A percentile compares a stretch with the other conserved stretches of the same genome.
phyloP scores from a whole-genome alignment of 1,140 invertebrate genomes.

The Drosophila repleta region DNA sequence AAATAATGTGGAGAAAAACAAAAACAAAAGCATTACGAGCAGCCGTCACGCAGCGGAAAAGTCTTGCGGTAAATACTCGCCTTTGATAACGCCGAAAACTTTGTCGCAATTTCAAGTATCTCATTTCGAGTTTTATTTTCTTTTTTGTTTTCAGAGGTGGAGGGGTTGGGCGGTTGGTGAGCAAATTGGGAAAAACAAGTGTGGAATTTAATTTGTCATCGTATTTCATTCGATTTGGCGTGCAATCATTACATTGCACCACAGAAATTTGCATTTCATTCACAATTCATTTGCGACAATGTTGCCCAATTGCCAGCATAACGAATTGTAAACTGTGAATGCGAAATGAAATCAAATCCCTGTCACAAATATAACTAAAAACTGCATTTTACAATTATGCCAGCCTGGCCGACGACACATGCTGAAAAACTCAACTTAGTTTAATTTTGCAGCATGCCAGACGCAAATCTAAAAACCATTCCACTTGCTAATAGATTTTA shows the following conservation, averaged over 20 bases:
- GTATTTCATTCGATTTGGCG: neutral
- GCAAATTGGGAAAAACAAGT: conserved; percentile 23
- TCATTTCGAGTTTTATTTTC: neutral
- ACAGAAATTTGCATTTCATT: conserved; percentile 43
- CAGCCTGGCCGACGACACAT: conserved; percentile 44
- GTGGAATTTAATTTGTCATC: conserved; percentile 19
- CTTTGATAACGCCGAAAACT: conserved; percentile 46
- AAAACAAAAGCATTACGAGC: conserved; percentile 69
- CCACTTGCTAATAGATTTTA: no score
- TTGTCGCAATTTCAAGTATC: conserved; percentile 18
- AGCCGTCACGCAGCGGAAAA: conserved; percentile 42
- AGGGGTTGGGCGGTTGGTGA: neutral
- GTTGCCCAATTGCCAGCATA: conserved; percentile 45
- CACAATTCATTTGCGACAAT: conserved; percentile 47
- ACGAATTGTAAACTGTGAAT: conserved; percentile 24
- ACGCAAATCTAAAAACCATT: conserved; percentile 49
- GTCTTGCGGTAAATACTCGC: conserved; percentile 30
- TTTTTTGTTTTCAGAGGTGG: neutral
- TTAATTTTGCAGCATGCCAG: conserved; percentile 65
- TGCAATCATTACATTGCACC: conserved; percentile 31
- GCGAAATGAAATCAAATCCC: conserved; percentile 64
- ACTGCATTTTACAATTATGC: conserved; percentile 67
- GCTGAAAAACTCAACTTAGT: conserved; percentile 77
- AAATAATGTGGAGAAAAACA: conserved; percentile 53
- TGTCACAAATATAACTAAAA: conserved; percentile 64